Base-by-base conservation (phyloP, 1,140 invertebrate genomes). In the Triops longicaudatus region DNA sequence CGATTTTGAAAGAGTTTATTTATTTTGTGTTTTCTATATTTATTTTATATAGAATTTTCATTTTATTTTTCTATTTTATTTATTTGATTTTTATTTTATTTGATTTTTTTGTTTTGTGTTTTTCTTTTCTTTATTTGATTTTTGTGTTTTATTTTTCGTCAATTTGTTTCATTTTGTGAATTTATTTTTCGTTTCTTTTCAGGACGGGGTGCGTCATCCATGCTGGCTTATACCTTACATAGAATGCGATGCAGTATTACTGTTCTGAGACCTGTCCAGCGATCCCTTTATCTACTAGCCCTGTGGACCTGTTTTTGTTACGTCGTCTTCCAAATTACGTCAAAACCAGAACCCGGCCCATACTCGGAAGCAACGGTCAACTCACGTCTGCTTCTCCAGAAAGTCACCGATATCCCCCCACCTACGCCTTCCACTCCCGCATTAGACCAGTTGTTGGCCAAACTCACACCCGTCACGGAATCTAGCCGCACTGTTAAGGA, bases 391-490 rank as follows among this genome's bases (percentile, higher is more conserved):
- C 79, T 85, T 2, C 80, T 84, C 12, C 81, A 84, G 77, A 83
- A 84, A 77, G 79, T 81, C 6, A 79, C 80, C 28, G 80, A 79
- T 77, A 81, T 73, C 10, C 77, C 73, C 37, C 77, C 71, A 26
- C 80, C 77, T 72, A 79, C 77, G 41, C 28, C 80, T 72, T 88
- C 89, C 0, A 87, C 87, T 28, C 87, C 89, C 17, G 87, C 87
- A n/a, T 93, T 95, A 81, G 90, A 92, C 14, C 88, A 91, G 81
- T 84, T 95, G 41, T 88, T 94, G 28, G 87, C 88, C 12, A 91
- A 94, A 80, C 90, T 82, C n/a, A 80, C 76, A 10, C 92, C 81
- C 86, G 89, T 17, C 86, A 89, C 26, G 86, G 78, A 78, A 22
- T 17, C 27, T 2, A 28, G n/a, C 26, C 76, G 44, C 11, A 11